phyloP scores from a whole-genome alignment of 2,888 invertebrate species.

The Calameuta pallipes region DNA sequence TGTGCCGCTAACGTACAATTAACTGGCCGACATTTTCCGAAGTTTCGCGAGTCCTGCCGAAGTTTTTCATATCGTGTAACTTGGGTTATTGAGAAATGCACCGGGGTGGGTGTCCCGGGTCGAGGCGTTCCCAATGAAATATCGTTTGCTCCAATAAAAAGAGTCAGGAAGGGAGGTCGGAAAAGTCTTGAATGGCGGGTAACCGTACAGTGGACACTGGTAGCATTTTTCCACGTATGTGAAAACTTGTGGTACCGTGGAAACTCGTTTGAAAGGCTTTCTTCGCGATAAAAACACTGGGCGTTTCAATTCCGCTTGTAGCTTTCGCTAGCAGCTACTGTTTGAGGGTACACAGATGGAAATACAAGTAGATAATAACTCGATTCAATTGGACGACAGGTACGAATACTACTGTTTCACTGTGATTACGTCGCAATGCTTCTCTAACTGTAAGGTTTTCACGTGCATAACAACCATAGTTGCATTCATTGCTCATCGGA shows the following conservation, averaged over 20 bases:
- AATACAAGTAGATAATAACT: background rate
- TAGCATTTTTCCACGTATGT: background rate
- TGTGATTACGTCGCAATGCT: background rate
- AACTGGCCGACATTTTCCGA: background rate
- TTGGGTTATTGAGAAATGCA: background rate
- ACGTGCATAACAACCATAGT: background rate
- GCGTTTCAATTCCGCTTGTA: background rate
- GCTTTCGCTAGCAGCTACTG: background rate
- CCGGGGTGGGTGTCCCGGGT: background rate
- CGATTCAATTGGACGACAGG: constrained; percentile 1
- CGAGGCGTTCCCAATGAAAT: background rate
- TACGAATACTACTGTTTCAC: background rate
- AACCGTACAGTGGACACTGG: background rate
- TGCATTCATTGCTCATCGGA: background rate
- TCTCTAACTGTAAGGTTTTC: background rate
- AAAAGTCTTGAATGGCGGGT: background rate
- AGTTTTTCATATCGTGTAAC: background rate
- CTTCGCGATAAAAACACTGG: background rate
- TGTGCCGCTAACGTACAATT: background rate
- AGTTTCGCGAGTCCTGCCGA: background rate
- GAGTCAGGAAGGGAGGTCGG: background rate
- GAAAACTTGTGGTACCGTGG: background rate
- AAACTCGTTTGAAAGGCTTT: background rate
- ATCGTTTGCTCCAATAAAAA: background rate
- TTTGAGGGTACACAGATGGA: background rate